These are phyloP conservation scores for Ctenopoma multispine DNA, from an alignment of 2,797 vertebrate genomes.

Conservation along the genomic window DNA sequence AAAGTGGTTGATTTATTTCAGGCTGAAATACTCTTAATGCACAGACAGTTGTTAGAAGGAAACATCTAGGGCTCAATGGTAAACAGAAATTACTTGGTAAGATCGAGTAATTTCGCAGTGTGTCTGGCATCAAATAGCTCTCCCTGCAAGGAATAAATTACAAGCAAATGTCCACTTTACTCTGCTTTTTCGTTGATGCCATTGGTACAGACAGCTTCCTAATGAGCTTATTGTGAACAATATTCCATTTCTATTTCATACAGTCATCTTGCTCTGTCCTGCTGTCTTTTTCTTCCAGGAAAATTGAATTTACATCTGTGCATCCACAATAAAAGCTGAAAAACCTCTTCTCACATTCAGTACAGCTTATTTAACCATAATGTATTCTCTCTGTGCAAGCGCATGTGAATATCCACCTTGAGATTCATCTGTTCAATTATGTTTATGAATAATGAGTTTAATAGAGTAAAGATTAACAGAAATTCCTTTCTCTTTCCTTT, in stretches of 20 bases:
- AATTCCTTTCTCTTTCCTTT: background rate
- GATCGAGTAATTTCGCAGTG: slow-evolving; percentile 1
- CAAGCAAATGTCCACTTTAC: slow-evolving; percentile 48
- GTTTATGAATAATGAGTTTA: slow-evolving; percentile 47
- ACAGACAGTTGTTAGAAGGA: slow-evolving; percentile 6
- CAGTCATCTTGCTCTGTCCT: slow-evolving; percentile 4
- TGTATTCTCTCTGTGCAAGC: slow-evolving; percentile 11
- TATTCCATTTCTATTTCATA: slow-evolving; percentile 35
- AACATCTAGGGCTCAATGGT: slow-evolving; percentile 11
- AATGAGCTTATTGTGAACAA: slow-evolving; percentile 44
- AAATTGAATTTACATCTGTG: slow-evolving; percentile 34
- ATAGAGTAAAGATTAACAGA: slow-evolving; percentile 17
- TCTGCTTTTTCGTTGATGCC: slow-evolving; percentile 32
- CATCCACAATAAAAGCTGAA: slow-evolving; percentile 33
- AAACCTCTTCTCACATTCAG: slow-evolving; percentile 19
- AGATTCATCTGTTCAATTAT: slow-evolving; percentile 50
- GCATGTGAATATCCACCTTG: slow-evolving; percentile 32
- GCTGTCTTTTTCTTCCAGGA: background rate
- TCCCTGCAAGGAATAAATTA: slow-evolving; percentile 29
- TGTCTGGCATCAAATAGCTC: slow-evolving; percentile 18
- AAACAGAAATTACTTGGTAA: background rate
- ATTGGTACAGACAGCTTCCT: slow-evolving; percentile 36
- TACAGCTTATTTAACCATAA: slow-evolving; percentile 17
- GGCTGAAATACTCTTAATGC: slow-evolving; percentile 7
- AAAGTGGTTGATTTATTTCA: slow-evolving; percentile 14